Conservation (phyloP, 2,113 vertebrate species). For the Climacteris rufus region DNA sequence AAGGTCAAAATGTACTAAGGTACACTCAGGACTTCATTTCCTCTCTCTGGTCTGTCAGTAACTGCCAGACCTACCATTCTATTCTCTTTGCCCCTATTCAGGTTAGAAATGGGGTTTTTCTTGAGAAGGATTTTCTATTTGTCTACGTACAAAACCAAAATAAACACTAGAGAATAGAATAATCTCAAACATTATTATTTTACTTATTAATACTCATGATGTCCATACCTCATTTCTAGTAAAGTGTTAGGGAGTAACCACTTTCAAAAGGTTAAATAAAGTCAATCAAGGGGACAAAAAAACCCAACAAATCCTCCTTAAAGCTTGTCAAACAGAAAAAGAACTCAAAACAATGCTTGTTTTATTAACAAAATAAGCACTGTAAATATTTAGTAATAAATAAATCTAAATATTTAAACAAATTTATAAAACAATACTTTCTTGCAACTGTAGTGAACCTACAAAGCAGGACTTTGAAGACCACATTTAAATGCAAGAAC, state of each 20-base stretch:
- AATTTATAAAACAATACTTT: neutral
- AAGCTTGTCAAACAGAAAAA: neutral
- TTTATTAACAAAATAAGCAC: neutral
- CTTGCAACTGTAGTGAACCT: neutral
- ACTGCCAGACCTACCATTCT: neutral
- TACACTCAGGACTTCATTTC: neutral
- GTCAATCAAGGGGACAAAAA: neutral
- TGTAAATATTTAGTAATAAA: neutral
- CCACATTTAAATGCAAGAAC: neutral
- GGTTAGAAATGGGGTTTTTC: neutral
- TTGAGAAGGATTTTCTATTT: neutral
- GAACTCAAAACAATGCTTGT: rapidly evolving
- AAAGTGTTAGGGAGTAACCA: neutral
- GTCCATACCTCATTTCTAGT: neutral
- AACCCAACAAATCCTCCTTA: neutral
- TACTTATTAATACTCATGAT: neutral
- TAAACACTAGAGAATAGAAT: neutral
- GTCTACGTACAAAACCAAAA: neutral
- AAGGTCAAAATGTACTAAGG: neutral
- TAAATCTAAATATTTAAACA: neutral
- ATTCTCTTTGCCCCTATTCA: neutral
- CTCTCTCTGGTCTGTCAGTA: neutral
- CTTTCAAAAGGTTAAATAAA: neutral
- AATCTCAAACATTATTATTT: neutral
- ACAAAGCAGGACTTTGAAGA: neutral